Evolutionary conservation across 1,140 invertebrate species (phyloP).

Genomic region (Nephotettix cincticeps): DNA sequence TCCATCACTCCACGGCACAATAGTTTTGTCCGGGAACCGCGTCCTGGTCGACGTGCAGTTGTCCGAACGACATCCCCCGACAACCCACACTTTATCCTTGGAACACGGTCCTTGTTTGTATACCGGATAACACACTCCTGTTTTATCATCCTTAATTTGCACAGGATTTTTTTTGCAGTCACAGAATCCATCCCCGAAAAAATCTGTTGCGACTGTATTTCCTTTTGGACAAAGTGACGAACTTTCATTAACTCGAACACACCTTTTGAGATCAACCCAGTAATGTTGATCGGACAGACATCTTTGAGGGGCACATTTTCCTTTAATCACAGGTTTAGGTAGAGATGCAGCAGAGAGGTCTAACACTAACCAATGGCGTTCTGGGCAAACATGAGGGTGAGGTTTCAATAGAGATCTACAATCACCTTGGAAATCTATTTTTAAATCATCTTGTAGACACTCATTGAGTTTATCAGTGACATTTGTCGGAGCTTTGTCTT

Average conservation of each 20-base stretch:
- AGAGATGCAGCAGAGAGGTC: background rate
- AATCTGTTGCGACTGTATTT: background rate
- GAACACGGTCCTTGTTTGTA: constrained; percentile 26
- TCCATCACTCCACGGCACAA: background rate
- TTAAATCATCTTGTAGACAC: background rate
- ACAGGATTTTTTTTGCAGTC: constrained; percentile 1
- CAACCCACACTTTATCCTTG: background rate
- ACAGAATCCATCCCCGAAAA: constrained; percentile 24
- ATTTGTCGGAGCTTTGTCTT: background rate
- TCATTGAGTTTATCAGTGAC: background rate
- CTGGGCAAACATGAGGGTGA: background rate
- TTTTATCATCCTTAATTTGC: background rate
- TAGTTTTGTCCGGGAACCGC: background rate
- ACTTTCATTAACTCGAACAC: background rate
- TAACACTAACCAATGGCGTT: constrained; percentile 25
- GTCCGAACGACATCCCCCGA: background rate
- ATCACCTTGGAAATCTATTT: background rate
- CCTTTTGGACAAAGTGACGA: constrained; percentile 4
- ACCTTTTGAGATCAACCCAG: constrained; percentile 15
- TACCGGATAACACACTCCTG: constrained; percentile 21
- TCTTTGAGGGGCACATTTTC: constrained; percentile 4
- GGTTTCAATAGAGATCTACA: constrained; percentile 15
- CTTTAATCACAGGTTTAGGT: background rate
- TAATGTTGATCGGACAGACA: constrained; percentile 2
- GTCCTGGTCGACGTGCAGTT: background rate